These are phyloP conservation scores for Fukomys damarensis DNA, from an alignment of 2,113 vertebrate genomes.

Conservation along the genomic window DNA sequence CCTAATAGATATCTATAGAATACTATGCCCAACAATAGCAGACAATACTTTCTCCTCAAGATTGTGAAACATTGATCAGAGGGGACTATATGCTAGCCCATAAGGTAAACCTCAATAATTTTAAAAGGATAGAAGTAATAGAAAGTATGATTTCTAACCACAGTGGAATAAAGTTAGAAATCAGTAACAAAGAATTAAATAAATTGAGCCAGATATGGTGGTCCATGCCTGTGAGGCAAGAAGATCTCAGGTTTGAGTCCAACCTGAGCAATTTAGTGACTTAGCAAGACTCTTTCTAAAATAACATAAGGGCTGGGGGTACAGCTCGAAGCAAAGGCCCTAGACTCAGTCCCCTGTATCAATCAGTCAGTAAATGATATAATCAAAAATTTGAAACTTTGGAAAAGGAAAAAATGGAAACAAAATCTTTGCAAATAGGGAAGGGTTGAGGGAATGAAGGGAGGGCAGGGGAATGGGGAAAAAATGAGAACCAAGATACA, in stretches of 20 bases:
- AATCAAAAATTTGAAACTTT: not conserved
- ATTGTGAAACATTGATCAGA: not conserved
- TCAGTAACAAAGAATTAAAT: not conserved
- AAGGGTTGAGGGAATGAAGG: too few relatives aligned
- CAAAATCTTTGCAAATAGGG: too few relatives aligned
- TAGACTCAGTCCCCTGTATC: not conserved
- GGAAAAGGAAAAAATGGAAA: too few relatives aligned
- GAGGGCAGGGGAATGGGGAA: too few relatives aligned
- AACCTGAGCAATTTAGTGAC: not conserved
- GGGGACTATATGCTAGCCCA: not conserved
- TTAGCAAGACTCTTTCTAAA: not conserved
- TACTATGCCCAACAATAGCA: not conserved
- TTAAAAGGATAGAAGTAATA: conserved; percentile 7
- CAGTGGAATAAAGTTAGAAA: not conserved
- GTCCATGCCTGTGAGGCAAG: not conserved
- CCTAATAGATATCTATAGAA: not conserved
- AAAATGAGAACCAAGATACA: too few relatives aligned
- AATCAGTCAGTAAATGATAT: not conserved
- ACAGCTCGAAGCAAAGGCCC: not conserved
- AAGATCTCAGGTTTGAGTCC: not conserved
- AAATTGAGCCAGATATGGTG: not conserved
- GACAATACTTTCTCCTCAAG: not conserved
- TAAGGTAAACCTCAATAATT: not conserved
- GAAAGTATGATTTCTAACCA: not conserved
- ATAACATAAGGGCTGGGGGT: not conserved